Conservation (phyloP, 2,113 vertebrate genomes). For the Apistogramma diplotaenia region DNA sequence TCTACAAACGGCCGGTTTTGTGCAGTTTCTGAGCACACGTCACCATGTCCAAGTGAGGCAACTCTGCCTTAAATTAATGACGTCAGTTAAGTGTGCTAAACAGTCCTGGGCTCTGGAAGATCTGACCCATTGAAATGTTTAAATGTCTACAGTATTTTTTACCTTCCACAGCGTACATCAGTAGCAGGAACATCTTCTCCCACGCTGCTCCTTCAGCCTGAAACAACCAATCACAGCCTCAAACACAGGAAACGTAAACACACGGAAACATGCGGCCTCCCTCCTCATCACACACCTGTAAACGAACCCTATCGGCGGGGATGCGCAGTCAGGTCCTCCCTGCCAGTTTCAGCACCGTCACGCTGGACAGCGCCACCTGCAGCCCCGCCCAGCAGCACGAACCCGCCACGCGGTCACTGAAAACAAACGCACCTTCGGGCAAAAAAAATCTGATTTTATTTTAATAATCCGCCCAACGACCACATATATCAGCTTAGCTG, state of each 20-base stretch:
- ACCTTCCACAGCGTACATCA: constrained; percentile 39
- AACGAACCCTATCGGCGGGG: not conserved
- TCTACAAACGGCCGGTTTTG: too few relatives aligned
- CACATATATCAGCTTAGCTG: not conserved
- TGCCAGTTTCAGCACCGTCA: constrained; percentile 35
- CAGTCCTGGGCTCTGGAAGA: not conserved
- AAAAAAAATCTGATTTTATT: not conserved
- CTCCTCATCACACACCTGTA: not conserved
- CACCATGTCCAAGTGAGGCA: too few relatives aligned
- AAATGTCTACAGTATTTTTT: not conserved
- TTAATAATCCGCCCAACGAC: not conserved
- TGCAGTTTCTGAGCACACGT: too few relatives aligned
- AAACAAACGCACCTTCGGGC: not conserved
- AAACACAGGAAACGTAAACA: not conserved
- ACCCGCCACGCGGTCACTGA: not conserved
- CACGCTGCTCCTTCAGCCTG: constrained; percentile 11
- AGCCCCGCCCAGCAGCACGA: constrained; percentile 36
- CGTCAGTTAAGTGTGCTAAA: not conserved
- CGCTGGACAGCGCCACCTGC: constrained; percentile 30
- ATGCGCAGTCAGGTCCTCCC: not conserved
- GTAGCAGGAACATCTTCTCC: not conserved
- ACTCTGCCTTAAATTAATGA: not conserved
- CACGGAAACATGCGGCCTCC: not conserved
- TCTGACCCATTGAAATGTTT: not conserved
- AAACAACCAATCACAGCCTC: not conserved